A percentile compares a stretch with the other conserved stretches of the same genome.
These are phyloP conservation scores for Spilosoma lubricipeda DNA, from an alignment of 2,888 invertebrate genomes.

Conservation along the genomic window DNA sequence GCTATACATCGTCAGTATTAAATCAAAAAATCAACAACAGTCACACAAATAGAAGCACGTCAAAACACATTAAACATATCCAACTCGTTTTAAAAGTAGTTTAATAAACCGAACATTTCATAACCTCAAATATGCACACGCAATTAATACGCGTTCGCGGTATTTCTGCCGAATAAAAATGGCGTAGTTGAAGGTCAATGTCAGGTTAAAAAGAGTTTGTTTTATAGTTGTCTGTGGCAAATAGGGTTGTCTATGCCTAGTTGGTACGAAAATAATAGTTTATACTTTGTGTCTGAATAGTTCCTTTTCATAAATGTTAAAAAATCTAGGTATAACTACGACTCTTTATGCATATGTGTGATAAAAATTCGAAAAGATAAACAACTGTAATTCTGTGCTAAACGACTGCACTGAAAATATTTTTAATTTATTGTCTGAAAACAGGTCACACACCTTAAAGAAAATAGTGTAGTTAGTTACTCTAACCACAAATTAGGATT, in stretches of 20 bases:
- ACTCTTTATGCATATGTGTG: neutral
- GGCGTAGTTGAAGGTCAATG: conserved; percentile 25
- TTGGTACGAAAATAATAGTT: neutral
- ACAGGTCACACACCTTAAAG: too few species aligned
- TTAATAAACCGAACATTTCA: conserved; percentile 8
- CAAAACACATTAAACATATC: conserved; percentile 3
- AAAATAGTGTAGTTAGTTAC: neutral
- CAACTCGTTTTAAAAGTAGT: conserved; percentile 1
- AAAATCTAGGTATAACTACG: neutral
- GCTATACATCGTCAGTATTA: neutral
- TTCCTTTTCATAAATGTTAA: neutral
- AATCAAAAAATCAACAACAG: neutral
- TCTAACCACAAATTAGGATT: neutral
- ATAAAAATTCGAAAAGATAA: neutral
- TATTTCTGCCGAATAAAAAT: conserved; percentile 24
- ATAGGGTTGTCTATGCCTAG: conserved; percentile 4
- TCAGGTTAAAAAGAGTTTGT: conserved; percentile 18
- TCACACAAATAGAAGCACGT: conserved; percentile 9
- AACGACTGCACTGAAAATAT: neutral
- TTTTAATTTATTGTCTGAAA: neutral
- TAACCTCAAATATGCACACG: conserved; percentile 19
- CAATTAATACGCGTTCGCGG: conserved; percentile 20
- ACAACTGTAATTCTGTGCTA: neutral
- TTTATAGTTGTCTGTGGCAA: conserved; percentile 15
- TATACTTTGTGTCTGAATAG: neutral